phyloP scores from a whole-genome alignment of 2,888 invertebrate species.

The Apotomis capreana region DNA sequence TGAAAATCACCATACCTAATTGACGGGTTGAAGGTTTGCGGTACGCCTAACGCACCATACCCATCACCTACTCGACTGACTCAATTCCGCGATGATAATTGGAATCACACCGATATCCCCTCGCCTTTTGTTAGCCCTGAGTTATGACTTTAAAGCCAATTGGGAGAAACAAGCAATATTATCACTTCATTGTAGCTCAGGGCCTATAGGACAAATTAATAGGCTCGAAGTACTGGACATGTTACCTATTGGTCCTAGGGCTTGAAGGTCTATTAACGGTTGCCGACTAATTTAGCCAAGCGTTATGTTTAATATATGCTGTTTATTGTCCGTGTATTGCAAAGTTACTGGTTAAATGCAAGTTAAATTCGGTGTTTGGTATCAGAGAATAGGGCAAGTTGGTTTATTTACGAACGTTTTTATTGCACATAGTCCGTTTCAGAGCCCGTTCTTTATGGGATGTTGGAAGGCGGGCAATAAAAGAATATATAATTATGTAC shows the following conservation, averaged over 20 bases:
- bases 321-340: constrained; percentile 4
- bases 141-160: constrained; percentile 71
- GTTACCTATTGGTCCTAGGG: neutral
- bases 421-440: constrained; percentile 13
- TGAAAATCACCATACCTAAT: neutral
- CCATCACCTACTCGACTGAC: constrained; percentile 27
- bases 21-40: neutral
- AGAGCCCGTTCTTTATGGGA: constrained; percentile 14
- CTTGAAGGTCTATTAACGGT: constrained; percentile 27
- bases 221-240: neutral
- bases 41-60: constrained; percentile 6
- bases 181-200: constrained; percentile 25
- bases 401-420: constrained; percentile 18
- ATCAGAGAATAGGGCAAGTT: constrained; percentile 2
- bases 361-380: neutral
- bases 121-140: constrained; percentile 71
- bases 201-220: neutral
- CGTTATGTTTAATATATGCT: constrained; percentile 8
- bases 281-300: constrained; percentile 30
- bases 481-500: constrained; percentile 6
- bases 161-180: constrained; percentile 57
- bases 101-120: constrained; percentile 68
- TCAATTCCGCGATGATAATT: constrained; percentile 75
- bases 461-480: constrained; percentile 9
- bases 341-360: constrained; percentile 10